Conservation (phyloP, 2,113 vertebrate species). For the Chunga burmeisteri region DNA sequence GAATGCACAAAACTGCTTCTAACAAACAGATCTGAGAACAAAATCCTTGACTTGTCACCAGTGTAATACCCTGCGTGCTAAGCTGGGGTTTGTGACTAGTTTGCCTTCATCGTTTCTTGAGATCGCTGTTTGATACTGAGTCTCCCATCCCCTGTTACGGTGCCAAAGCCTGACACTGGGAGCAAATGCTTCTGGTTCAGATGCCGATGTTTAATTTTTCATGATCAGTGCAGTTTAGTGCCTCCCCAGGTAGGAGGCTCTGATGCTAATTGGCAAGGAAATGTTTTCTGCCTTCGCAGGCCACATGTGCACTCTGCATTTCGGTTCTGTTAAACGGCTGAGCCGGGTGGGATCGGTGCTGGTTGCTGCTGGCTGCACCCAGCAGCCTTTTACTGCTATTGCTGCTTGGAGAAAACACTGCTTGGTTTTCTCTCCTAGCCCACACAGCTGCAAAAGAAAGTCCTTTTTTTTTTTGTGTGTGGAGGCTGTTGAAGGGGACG, state of each 20-base stretch:
- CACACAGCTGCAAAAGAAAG: neutral
- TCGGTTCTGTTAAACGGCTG: neutral
- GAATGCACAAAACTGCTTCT: slow-evolving; percentile 49
- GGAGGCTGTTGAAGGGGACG: neutral
- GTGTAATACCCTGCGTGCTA: slow-evolving; percentile 13
- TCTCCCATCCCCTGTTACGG: neutral
- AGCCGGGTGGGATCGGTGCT: neutral
- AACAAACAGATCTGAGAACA: slow-evolving; percentile 45
- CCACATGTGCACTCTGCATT: neutral
- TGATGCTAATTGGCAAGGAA: slow-evolving; percentile 57
- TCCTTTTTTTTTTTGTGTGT: neutral
- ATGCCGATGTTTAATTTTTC: slow-evolving; percentile 61
- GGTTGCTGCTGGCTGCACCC: neutral
- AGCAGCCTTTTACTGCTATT: neutral
- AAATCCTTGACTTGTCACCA: slow-evolving; percentile 46
- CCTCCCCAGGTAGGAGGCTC: slow-evolving; percentile 40
- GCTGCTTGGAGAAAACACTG: neutral
- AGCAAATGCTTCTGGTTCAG: neutral
- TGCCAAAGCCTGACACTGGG: neutral
- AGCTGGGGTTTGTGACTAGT: neutral
- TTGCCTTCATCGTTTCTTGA: neutral
- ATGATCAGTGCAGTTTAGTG: slow-evolving; percentile 51
- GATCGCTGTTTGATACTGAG: neutral
- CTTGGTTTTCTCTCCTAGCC: neutral
- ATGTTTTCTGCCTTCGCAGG: neutral